phyloP scores from a whole-genome alignment of 2,888 invertebrate species.

The Amphipyra berbera region DNA sequence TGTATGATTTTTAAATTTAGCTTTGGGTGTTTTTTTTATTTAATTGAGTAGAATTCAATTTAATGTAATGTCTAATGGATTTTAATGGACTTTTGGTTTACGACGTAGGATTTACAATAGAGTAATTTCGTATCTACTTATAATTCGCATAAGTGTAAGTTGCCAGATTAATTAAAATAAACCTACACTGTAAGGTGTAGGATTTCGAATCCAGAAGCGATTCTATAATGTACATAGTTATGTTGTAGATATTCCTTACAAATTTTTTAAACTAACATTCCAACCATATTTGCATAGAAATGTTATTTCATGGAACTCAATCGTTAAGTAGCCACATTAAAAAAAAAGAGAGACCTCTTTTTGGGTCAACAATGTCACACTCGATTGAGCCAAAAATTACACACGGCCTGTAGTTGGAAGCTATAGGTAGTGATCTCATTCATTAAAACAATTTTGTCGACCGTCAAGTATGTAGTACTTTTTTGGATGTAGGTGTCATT shows the following conservation, averaged over 20 bases:
- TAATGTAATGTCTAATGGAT: constrained; percentile 19
- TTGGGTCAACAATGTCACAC: constrained; percentile 10
- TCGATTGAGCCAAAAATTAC: constrained; percentile 32
- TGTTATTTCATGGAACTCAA: constrained; percentile 1
- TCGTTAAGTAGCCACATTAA: background rate
- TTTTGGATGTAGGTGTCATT: constrained; percentile 19
- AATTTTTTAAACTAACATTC: constrained; percentile 50
- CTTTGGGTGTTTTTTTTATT: background rate
- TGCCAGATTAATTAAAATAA: constrained; percentile 31
- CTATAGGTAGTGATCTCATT: constrained; percentile 45
- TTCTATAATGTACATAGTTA: constrained; percentile 5
- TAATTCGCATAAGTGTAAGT: constrained; percentile 23
- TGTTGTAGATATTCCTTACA: constrained; percentile 13
- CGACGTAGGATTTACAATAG: constrained; percentile 11
- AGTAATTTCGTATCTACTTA: constrained; percentile 15
- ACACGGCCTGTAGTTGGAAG: constrained; percentile 35
- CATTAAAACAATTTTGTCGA: constrained; percentile 45
- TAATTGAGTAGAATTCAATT: constrained; percentile 15
- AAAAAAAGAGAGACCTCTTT: constrained; percentile 9
- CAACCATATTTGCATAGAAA: constrained; percentile 36
- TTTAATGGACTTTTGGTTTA: constrained; percentile 12
- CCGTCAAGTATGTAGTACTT: constrained; percentile 12
- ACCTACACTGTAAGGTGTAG: constrained; percentile 13
- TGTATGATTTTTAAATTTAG: constrained; percentile 14
- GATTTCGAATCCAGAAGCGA: constrained; percentile 10